A percentile compares a stretch with the other conserved stretches of the same genome.
Conservation (phyloP, 53 echinoderm and acorn worm species). For the Crossaster papposus region DNA sequence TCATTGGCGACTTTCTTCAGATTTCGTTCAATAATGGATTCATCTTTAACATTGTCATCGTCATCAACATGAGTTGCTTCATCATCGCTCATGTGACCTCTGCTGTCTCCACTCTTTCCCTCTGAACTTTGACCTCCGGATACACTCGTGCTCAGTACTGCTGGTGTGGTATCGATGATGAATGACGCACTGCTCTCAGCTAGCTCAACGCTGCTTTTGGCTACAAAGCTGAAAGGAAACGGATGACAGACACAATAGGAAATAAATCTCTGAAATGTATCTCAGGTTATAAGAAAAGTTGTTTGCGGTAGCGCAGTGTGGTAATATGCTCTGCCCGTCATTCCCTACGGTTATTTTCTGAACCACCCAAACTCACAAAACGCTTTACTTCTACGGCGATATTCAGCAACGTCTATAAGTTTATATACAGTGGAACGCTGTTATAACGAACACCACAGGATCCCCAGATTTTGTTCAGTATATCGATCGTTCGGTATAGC, state of each 20-base stretch:
- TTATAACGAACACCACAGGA: no score
- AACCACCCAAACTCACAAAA: no score
- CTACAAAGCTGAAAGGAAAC: neutral
- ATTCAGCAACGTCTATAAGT: no score
- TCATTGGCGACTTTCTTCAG: neutral
- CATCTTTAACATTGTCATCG: constrained; percentile 25
- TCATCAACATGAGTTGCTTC: constrained; percentile 13
- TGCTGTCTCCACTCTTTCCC: constrained; percentile 1
- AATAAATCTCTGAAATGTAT: neutral
- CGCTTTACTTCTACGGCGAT: no score
- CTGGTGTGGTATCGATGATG: constrained; percentile 31
- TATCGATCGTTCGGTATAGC: no score
- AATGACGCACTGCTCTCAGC: constrained; percentile 27
- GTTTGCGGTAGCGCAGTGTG: no score
- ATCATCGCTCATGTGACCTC: constrained; percentile 35
- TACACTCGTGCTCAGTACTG: neutral
- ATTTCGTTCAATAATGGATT: neutral
- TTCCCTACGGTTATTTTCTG: no score
- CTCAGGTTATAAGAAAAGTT: neutral
- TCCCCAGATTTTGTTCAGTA: no score
- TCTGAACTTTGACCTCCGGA: constrained; percentile 32
- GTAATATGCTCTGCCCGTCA: no score
- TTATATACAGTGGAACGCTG: no score
- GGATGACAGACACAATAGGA: neutral
- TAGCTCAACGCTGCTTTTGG: neutral